These are phyloP conservation scores for Euglossa dilemma DNA, from an alignment of 1,140 invertebrate species.

Conservation along the genomic window DNA sequence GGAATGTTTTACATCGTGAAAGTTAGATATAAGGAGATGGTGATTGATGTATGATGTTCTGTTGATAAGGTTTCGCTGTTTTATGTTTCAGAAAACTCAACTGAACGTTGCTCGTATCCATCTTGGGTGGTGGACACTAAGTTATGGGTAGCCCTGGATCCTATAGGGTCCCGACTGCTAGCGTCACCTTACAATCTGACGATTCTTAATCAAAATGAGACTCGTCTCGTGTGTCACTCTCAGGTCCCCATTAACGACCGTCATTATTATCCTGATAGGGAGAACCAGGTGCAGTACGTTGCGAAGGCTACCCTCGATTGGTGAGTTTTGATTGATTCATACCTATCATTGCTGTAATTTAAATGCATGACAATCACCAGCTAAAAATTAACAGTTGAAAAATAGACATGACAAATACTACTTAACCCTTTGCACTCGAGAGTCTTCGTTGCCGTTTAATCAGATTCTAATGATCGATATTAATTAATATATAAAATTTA, in stretches of 20 bases:
- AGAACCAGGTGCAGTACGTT: conserved; percentile 70
- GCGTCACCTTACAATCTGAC: conserved; percentile 75
- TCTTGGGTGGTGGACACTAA: conserved; percentile 71
- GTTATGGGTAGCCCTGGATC: conserved; percentile 76
- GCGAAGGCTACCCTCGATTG: conserved; percentile 76
- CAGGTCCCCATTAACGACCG: conserved; percentile 59
- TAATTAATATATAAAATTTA: too few species aligned
- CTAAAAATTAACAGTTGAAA: too few species aligned
- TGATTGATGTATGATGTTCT: too few species aligned
- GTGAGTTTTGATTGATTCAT: conserved; percentile 67
- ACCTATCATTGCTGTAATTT: too few species aligned
- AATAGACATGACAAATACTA: too few species aligned
- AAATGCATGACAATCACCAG: too few species aligned
- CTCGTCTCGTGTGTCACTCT: conserved; percentile 72
- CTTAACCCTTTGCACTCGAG: too few species aligned
- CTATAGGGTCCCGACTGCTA: conserved; percentile 68
- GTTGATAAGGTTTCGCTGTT: background rate
- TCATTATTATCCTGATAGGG: conserved; percentile 52
- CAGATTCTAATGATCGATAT: too few species aligned
- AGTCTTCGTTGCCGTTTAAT: too few species aligned
- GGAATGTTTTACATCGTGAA: too few species aligned
- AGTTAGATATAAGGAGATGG: too few species aligned
- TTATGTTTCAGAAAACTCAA: conserved; percentile 68
- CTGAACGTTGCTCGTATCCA: conserved; percentile 69
- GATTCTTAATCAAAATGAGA: conserved; percentile 76